Evolutionary conservation across 1,140 invertebrate species (phyloP).

Genomic region (Metaphire vulgaris): DNA sequence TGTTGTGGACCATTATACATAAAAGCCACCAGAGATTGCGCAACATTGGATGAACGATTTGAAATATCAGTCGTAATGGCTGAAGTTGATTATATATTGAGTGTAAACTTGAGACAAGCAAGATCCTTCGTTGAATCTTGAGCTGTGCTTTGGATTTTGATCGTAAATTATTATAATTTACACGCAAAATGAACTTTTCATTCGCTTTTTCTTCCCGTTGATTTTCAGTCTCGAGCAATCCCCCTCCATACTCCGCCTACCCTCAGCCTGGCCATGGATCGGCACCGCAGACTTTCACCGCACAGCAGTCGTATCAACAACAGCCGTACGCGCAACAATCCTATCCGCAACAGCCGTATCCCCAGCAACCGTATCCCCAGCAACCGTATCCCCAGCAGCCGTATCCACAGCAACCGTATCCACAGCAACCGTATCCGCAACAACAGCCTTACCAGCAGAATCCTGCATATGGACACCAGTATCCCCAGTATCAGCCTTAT

Average conservation of each 20-base stretch:
- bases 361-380: slow-evolving; percentile 24
- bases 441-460: slow-evolving; percentile 16
- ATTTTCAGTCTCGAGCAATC: background rate
- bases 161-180: too few species aligned
- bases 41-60: too few species aligned
- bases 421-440: background rate
- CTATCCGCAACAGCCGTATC: slow-evolving; percentile 26
- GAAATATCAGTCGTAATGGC: too few species aligned
- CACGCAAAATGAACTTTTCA: too few species aligned
- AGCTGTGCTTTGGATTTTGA: too few species aligned
- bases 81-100: too few species aligned
- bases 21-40: too few species aligned
- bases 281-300: background rate
- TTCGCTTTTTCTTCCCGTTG: too few species aligned
- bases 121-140: too few species aligned
- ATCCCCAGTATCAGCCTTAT: slow-evolving; percentile 11
- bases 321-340: slow-evolving; percentile 27
- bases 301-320: slow-evolving; percentile 14
- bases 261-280: background rate
- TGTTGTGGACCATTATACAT: too few species aligned
- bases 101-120: too few species aligned
- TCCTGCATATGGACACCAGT: slow-evolving; percentile 9
- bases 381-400: slow-evolving; percentile 21
- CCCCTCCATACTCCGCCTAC: background rate
- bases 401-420: slow-evolving; percentile 17